Evolutionary conservation across 2,113 vertebrate genomes (phyloP), one percentile per base, ranked within the genome.

Genomic region (Scomber scombrus): DNA sequence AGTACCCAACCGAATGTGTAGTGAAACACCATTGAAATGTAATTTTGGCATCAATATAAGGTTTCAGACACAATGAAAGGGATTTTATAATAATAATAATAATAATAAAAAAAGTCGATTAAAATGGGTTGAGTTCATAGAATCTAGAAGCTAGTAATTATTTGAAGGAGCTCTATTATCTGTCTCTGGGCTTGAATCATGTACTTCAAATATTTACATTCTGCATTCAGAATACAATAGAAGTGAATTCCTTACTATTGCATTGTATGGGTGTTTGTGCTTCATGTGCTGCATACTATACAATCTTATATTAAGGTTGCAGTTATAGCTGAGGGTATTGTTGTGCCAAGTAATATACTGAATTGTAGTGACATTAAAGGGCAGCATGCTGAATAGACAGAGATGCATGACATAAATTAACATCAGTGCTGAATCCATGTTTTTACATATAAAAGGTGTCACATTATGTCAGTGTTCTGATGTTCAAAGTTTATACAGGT

Each of bases 281-380:
- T 23, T 34, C 46, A 31, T 46, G 40, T 8, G 34, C 23, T 34
- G 3, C 7, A 23, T 43, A 11, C 26, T 46, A 58, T 64, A 43
- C 62, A 26, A 26, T 26, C 23, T 26, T 26, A 26, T 26, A 52
- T 19, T 50, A 2, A 67, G 5, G 56, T 40, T 34, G 47, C 62
- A 52, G 69, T 47, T 54, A 31, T 11, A 64, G 18, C 66, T 23
- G 5, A 65, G n/a, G n/a, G 3, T 52, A 31, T 60, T 52, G 46
- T 23, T 43, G 11, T 60, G 34, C 61, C 21, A 46, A 70, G 54
- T 60, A 29, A n/a, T 74, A 31, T 56, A 47, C 62, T 62, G 47
- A 61, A 21, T 73, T 65, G 11, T 15, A 5, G 47, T 67, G 68
- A 62, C 50, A 75, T 69, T 49, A 45, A 57, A 63, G 55, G 26